Evolutionary conservation across 2,888 invertebrate genomes (phyloP).

Genomic region (Smittia aterrima): DNA sequence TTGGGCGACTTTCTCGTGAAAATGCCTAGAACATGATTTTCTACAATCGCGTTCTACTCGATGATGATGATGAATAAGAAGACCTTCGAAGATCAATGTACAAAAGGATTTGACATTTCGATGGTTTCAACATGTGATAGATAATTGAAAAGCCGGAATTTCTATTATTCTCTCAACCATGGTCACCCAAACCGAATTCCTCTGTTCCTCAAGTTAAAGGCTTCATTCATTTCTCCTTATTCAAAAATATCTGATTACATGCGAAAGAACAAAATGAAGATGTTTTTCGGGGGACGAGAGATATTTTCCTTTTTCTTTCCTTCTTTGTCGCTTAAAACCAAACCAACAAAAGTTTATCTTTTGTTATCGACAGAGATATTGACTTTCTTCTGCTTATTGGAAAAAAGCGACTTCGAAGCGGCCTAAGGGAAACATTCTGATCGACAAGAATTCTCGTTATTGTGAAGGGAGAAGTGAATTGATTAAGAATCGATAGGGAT

Average conservation of each 20-base stretch:
- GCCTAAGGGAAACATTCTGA: neutral
- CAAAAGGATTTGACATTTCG: neutral
- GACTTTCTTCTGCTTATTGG: neutral
- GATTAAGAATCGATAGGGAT: constrained; percentile 15
- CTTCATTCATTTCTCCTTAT: neutral
- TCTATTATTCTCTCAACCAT: constrained; percentile 14
- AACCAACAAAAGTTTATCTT: constrained; percentile 1
- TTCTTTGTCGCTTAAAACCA: neutral
- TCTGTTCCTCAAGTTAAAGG: neutral
- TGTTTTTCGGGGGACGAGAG: neutral
- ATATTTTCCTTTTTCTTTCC: neutral
- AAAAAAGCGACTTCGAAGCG: neutral
- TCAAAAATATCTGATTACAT: constrained; percentile 29
- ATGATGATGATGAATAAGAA: constrained; percentile 7
- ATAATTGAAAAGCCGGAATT: constrained; percentile 31
- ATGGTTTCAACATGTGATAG: neutral
- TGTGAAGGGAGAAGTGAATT: neutral
- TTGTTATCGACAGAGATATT: neutral
- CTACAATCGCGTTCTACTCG: no score
- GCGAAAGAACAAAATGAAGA: constrained; percentile 14
- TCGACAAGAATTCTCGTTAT: neutral
- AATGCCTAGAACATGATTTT: neutral
- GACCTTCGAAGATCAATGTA: neutral
- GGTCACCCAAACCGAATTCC: neutral
- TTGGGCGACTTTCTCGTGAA: neutral